Percentiles rank a stretch among this genome's conserved stretches.
Conservation (phyloP, 2,113 vertebrate genomes). For the Neofelis nebulosa region DNA sequence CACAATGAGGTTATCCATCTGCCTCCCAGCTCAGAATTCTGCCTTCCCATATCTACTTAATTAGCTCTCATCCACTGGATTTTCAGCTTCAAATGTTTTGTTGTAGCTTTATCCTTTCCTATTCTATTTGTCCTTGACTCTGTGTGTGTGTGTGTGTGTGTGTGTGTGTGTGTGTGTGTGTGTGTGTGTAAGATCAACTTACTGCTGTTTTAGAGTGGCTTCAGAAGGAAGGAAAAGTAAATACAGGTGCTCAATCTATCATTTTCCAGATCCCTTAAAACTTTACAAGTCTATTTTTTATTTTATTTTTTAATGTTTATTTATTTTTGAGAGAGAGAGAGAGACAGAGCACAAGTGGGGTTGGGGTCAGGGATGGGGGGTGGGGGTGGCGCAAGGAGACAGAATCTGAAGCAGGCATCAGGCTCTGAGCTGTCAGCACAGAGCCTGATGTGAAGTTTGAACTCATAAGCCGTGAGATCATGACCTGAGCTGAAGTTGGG, state of each 20-base stretch:
- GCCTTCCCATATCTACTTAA: neutral
- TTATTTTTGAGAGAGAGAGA: too few relatives aligned
- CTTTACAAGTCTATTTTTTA: conserved; percentile 41
- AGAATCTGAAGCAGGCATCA: too few relatives aligned
- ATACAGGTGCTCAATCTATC: neutral
- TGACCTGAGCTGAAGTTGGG: too few relatives aligned
- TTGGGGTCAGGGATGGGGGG: too few relatives aligned
- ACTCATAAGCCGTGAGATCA: too few relatives aligned
- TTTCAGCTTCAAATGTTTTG: neutral
- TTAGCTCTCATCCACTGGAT: neutral
- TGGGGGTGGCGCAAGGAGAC: too few relatives aligned
- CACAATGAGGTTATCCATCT: neutral
- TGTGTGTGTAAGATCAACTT: neutral
- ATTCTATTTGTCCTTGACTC: neutral
- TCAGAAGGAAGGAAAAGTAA: neutral
- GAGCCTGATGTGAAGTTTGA: too few relatives aligned
- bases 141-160: neutral
- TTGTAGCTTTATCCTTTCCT: neutral
- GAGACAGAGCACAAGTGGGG: too few relatives aligned
- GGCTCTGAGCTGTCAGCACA: too few relatives aligned
- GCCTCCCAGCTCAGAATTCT: neutral
- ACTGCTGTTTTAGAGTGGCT: conserved; percentile 9
- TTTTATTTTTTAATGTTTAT: too few relatives aligned
- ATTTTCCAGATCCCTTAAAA: conserved; percentile 43
- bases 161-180: neutral